A percentile compares a stretch with the other conserved stretches of the same genome.
Evolutionary conservation across 2,113 vertebrate genomes (phyloP).

Genomic region (Pseudolaguvia tuberculata): DNA sequence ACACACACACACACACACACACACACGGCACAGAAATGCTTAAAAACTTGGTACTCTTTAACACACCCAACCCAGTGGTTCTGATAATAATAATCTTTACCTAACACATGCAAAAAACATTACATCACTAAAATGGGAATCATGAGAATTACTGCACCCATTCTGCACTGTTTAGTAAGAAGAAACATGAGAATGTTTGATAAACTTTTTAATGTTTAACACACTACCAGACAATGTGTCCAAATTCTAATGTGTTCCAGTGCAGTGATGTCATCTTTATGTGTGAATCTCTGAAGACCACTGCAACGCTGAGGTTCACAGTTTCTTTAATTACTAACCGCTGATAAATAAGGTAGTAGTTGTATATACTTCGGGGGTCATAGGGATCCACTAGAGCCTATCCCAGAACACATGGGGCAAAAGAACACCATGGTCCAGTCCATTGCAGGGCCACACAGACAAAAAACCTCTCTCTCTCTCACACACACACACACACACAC

Average conservation of each 20-base stretch:
- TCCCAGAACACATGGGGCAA: no score
- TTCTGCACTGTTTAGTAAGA: background rate
- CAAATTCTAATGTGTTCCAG: slow-evolving; percentile 4
- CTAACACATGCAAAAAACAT: slow-evolving; percentile 1
- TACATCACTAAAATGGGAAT: background rate
- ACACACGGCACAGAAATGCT: slow-evolving; percentile 21
- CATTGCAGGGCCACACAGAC: no score
- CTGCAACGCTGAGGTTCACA: no score
- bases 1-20: slow-evolving; percentile 30
- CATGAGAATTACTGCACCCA: background rate
- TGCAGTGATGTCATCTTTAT: background rate
- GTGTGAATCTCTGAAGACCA: background rate
- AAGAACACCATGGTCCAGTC: no score
- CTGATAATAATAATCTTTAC: background rate
- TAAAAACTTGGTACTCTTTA: slow-evolving; percentile 27
- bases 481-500: no score
- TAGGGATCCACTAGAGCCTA: no score
- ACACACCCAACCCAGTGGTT: slow-evolving; percentile 2
- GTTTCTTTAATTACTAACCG: background rate
- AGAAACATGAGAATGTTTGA: background rate
- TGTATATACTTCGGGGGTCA: no score
- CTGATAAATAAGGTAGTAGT: background rate
- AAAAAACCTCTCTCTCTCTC: no score
- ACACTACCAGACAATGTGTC: background rate
- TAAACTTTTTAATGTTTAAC: slow-evolving; percentile 1